These are phyloP conservation scores for Stegodyphus mimosarum DNA, from an alignment of 1,140 invertebrate genomes.

Conservation along the genomic window DNA sequence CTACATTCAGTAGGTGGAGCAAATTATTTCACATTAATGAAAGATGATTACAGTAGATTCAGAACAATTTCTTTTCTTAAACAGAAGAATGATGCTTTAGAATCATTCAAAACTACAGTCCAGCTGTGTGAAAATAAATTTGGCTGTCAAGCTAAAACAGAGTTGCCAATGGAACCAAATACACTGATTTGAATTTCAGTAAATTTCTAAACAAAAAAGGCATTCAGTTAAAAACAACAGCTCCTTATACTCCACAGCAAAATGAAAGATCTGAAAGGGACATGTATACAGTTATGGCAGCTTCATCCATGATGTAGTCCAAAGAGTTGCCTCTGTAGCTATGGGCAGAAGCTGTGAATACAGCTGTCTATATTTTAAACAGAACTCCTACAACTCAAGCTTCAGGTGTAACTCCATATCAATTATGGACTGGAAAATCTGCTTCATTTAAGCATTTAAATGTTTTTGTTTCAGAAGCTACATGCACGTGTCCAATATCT, in stretches of 20 bases:
- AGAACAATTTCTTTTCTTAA: not conserved
- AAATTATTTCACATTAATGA: not conserved
- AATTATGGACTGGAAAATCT: conserved; percentile 36
- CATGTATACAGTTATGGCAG: conserved; percentile 39
- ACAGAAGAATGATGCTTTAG: conserved; percentile 50
- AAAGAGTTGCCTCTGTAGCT: conserved; percentile 12
- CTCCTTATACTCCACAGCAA: conserved; percentile 23
- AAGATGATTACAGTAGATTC: not conserved
- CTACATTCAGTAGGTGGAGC: not conserved
- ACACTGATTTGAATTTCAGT: conserved; percentile 63
- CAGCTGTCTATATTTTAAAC: conserved; percentile 33
- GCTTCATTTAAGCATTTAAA: conserved; percentile 26
- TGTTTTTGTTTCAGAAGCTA: conserved; percentile 31
- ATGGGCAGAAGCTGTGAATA: conserved; percentile 48
- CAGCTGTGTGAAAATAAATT: conserved; percentile 63
- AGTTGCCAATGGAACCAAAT: conserved; percentile 69
- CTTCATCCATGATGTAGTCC: conserved; percentile 40
- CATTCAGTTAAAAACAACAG: not conserved
- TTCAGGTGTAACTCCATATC: conserved; percentile 30
- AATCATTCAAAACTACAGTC: conserved; percentile 36
- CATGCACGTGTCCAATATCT: conserved; percentile 19
- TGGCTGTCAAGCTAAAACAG: conserved; percentile 64
- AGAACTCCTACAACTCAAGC: not conserved
- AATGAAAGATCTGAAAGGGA: conserved; percentile 48
- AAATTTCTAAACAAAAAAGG: conserved; percentile 9